Conservation (phyloP, 2,888 invertebrate genomes). For the Lithodes maja region DNA sequence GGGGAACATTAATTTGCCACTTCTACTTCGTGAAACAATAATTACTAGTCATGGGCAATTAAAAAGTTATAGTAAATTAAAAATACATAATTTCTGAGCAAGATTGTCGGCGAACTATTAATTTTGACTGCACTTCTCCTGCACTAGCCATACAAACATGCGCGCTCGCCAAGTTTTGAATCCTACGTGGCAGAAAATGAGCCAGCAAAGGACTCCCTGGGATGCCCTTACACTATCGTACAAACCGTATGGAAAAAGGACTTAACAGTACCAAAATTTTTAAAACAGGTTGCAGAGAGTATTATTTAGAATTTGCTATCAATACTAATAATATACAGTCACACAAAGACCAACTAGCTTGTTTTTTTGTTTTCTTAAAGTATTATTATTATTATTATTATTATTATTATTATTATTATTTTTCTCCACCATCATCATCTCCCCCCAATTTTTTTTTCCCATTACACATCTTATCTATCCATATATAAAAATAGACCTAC, state of each 20-base stretch:
- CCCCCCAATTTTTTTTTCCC: conserved; percentile 38
- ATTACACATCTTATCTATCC: conserved; percentile 60
- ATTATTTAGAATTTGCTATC: conserved; percentile 65
- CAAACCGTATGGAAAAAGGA: conserved; percentile 69
- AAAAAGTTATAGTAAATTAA: too few relatives aligned
- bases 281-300: conserved; percentile 67
- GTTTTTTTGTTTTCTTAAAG: conserved; percentile 19
- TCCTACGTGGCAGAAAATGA: conserved; percentile 20
- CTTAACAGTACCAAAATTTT: conserved; percentile 66
- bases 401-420: not conserved
- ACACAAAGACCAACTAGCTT: conserved; percentile 65
- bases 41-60: too few relatives aligned
- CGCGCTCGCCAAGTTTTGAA: conserved; percentile 52
- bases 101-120: too few relatives aligned
- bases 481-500: conserved; percentile 69
- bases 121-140: conserved; percentile 25
- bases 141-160: conserved; percentile 69
- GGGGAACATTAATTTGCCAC: too few relatives aligned
- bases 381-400: not conserved
- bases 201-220: conserved; percentile 31
- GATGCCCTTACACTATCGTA: conserved; percentile 66
- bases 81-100: too few relatives aligned
- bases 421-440: conserved; percentile 10
- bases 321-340: conserved; percentile 67
- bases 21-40: too few relatives aligned